Base-by-base conservation (phyloP, 1,140 invertebrate genomes). In the Solenopsis fugax region DNA sequence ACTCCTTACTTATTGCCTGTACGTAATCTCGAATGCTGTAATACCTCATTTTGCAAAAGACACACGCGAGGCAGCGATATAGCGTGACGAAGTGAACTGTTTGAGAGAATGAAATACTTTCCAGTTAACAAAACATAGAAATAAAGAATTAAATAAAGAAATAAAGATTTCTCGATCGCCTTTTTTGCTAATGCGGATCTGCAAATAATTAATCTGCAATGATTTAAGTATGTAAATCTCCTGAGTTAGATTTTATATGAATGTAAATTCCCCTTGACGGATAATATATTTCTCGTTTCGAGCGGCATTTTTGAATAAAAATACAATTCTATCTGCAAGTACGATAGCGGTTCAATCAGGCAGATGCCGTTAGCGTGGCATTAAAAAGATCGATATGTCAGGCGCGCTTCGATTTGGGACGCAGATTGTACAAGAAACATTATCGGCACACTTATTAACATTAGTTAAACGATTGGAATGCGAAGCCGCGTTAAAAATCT, bases 281-380 rank as follows among this genome's bases (percentile, higher is more conserved):
- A 69, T 69, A 69, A 69, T 29, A 69, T 69, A 50, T 73, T 73
- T 73, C 41, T 48, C 13, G 12, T 73, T 21, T 37, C 29, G n/a
- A 21, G 24, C 4, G 12, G 13, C 18, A 76, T 37, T 60, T 81
- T 71, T 45, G 41, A 62, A 75, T 85, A 76, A 85, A 89, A 89
- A 88, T 75, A 88, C n/a, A 78, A 65, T 34, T 54, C n/a, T 72
- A 29, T 73, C 16, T 4, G 24, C 9, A 16, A 56, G 16, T 72
- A 24, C 4, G 69, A 71, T 60, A 73, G 69, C 41, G 54, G 13
- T 50, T 12, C 29, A 50, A 45, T 73, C 48, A 62, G 37, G 58
- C 56, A 82, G 29, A 60, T 87, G 85, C 88, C 89, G 88, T 90
- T 88, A 89, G 54, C n/a, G 69, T n/a, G 60, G 29, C 52, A 77